A percentile compares a stretch with the other conserved stretches of the same genome.
Evolutionary conservation across 2,113 vertebrate species (phyloP).

Genomic region (Ceyx melanurus): DNA sequence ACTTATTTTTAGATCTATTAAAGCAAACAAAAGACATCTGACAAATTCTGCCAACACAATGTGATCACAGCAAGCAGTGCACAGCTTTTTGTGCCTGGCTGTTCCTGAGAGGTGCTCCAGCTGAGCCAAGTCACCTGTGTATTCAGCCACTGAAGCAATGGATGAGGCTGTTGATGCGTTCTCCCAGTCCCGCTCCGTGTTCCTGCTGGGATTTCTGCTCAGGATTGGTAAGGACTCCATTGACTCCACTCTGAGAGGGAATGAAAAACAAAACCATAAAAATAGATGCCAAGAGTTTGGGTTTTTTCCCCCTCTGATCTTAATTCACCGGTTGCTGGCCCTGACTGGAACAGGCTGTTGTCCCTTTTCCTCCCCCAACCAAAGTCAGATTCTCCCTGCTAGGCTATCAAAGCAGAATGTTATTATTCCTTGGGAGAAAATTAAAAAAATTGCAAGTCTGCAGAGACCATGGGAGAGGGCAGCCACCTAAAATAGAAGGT

Average conservation of each 20-base stretch:
- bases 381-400: neutral
- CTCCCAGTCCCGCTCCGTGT: conserved; percentile 95
- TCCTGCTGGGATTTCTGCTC: conserved; percentile 90
- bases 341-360: neutral
- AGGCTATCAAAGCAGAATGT: neutral
- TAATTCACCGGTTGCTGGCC: neutral
- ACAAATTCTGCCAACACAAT: neutral
- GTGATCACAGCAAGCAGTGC: neutral
- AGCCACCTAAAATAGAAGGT: neutral
- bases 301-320: neutral
- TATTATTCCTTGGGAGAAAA: neutral
- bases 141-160: conserved; percentile 92
- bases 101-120: neutral
- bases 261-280: neutral
- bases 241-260: conserved; percentile 81
- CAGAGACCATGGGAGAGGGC: neutral
- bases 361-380: neutral
- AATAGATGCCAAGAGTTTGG: neutral
- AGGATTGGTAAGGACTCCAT: conserved; percentile 88
- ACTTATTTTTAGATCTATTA: neutral
- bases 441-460: neutral
- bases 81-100: neutral
- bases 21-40: neutral
- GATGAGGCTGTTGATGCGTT: conserved; percentile 92
- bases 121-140: conserved; percentile 79